These are phyloP conservation scores for Apotomis capreana DNA, from an alignment of 2,888 invertebrate genomes.

Conservation along the genomic window DNA sequence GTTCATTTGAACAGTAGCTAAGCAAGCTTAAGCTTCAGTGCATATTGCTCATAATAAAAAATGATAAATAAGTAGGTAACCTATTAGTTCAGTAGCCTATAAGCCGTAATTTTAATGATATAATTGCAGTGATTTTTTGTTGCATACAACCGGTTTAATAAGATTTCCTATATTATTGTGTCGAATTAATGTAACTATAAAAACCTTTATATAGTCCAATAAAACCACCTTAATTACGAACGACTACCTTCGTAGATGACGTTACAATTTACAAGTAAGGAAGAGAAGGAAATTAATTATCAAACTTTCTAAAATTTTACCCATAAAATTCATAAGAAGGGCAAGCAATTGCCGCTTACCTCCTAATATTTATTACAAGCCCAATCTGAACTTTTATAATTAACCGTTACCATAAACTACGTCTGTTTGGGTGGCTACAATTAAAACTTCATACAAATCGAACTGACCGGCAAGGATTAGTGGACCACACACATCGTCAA, in stretches of 20 bases:
- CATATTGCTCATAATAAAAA: not conserved
- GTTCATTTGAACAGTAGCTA: not conserved
- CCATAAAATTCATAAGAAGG: slow-evolving; percentile 3
- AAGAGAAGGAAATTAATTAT: not conserved
- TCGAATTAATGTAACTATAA: too few species aligned
- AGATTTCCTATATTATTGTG: too few species aligned
- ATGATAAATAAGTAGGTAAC: not conserved
- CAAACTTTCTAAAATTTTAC: not conserved
- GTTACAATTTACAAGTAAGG: too few species aligned
- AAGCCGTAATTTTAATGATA: not conserved
- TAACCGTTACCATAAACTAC: slow-evolving; percentile 17
- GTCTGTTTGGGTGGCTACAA: slow-evolving; percentile 25
- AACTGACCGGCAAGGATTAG: slow-evolving; percentile 19
- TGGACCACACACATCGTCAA: slow-evolving; percentile 13
- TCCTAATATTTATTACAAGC: slow-evolving; percentile 11
- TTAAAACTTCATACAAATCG: slow-evolving; percentile 13
- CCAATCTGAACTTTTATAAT: slow-evolving; percentile 12
- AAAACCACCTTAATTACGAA: too few species aligned
- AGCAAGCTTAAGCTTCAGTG: not conserved
- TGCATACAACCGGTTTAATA: too few species aligned
- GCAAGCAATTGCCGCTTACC: slow-evolving; percentile 4
- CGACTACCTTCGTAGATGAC: too few species aligned
- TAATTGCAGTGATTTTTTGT: too few species aligned
- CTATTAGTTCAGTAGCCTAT: not conserved
- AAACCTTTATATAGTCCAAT: too few species aligned